These are phyloP conservation scores for Boulengeromyrus knoepffleri DNA, from an alignment of 2,113 vertebrate genomes.

Conservation along the genomic window DNA sequence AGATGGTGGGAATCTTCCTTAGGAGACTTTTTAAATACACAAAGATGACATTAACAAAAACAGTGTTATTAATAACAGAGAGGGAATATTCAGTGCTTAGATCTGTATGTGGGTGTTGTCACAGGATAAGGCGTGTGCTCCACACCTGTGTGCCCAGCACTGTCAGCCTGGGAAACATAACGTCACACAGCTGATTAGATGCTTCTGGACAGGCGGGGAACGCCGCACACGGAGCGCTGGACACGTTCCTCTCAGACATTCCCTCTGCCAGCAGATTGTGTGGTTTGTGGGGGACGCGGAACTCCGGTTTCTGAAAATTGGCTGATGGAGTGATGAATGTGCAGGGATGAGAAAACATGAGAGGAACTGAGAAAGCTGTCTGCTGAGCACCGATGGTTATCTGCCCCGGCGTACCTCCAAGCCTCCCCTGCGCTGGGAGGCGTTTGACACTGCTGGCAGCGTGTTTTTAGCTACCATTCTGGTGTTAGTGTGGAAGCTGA, in stretches of 20 bases:
- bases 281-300: neutral
- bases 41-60: neutral
- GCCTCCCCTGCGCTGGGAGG: neutral
- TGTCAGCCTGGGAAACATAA: neutral
- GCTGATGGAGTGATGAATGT: neutral
- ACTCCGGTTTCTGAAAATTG: neutral
- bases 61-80: neutral
- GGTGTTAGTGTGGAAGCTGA: neutral
- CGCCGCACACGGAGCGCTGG: neutral
- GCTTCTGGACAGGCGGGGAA: neutral
- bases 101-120: neutral
- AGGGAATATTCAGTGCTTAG: neutral
- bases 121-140: neutral
- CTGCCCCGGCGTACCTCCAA: neutral
- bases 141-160: neutral
- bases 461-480: neutral
- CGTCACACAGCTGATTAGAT: neutral
- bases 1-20: neutral
- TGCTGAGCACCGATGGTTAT: neutral
- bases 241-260: neutral
- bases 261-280: neutral
- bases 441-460: neutral
- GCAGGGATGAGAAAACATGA: neutral
- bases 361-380: neutral
- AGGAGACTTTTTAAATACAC: neutral